Evolutionary conservation across 1,140 invertebrate genomes (phyloP).

Genomic region (Helicoverpa armigera): DNA sequence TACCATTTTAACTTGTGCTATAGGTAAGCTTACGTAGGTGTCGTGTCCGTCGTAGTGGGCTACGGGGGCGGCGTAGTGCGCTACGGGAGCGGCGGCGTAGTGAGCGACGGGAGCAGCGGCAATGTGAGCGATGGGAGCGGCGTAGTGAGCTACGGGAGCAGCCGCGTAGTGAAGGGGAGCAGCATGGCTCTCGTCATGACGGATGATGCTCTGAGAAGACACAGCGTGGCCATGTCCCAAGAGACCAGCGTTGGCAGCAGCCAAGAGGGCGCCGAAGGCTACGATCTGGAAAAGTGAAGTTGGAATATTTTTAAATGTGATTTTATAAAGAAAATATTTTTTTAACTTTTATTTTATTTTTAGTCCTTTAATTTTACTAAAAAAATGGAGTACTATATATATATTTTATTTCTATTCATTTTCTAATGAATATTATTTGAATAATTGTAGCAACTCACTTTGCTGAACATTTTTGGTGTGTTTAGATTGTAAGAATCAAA

Average conservation of each 20-base stretch:
- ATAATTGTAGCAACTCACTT: constrained; percentile 66
- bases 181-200: constrained; percentile 63
- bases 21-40: constrained; percentile 45
- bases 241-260: constrained; percentile 65
- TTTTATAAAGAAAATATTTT: not conserved
- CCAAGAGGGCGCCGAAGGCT: constrained; percentile 62
- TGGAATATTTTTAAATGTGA: not conserved
- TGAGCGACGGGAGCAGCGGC: constrained; percentile 48
- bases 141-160: constrained; percentile 33
- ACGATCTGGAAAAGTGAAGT: constrained; percentile 29
- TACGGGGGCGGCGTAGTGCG: constrained; percentile 32
- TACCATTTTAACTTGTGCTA: not conserved
- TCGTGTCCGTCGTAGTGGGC: constrained; percentile 53
- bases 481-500: constrained; percentile 63
- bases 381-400: no score
- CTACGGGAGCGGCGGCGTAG: constrained; percentile 47
- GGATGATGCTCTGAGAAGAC: constrained; percentile 73
- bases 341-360: not conserved
- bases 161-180: constrained; percentile 50
- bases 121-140: constrained; percentile 39
- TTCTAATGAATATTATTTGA: not conserved
- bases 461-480: constrained; percentile 76
- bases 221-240: constrained; percentile 65
- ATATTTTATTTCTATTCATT: not conserved
- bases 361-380: not conserved